A percentile compares a stretch with the other conserved stretches of the same genome.
These are phyloP conservation scores for Corydoras sp. DNA, from an alignment of 2,113 vertebrate species.

Conservation along the genomic window DNA sequence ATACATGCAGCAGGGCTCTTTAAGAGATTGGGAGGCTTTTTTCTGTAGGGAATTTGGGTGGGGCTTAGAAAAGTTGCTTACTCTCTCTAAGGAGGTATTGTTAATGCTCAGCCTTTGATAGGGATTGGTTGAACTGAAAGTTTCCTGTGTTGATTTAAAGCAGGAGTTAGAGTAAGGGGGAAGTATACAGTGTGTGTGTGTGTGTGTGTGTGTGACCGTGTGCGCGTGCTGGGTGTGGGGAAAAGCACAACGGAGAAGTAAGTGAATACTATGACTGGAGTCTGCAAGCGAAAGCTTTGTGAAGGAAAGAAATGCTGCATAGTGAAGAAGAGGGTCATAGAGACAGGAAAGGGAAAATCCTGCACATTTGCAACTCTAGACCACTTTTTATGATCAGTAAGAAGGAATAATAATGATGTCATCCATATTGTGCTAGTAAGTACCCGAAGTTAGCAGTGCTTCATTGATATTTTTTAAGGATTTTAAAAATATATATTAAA, in stretches of 20 bases:
- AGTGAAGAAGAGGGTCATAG: conserved; percentile 9
- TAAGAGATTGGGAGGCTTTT: conserved; percentile 48
- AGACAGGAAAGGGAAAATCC: conserved; percentile 28
- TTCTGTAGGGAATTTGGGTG: conserved; percentile 40
- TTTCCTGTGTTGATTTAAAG: conserved; percentile 84
- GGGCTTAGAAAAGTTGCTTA: conserved; percentile 26
- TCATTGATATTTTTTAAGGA: conserved; percentile 5
- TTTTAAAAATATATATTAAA: neutral
- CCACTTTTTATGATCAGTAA: conserved; percentile 28
- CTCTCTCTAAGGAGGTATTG: conserved; percentile 38
- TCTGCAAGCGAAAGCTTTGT: conserved; percentile 5
- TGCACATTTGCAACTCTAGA: conserved; percentile 34
- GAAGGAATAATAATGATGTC: conserved; percentile 15
- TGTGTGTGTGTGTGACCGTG: conserved; percentile 15
- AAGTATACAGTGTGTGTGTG: conserved; percentile 12
- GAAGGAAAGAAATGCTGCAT: conserved; percentile 24
- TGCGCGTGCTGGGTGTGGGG: neutral
- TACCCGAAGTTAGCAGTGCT: conserved; percentile 29
- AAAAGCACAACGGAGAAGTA: conserved; percentile 25
- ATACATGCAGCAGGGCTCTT: conserved; percentile 42
- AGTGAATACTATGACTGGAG: conserved; percentile 7
- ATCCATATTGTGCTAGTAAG: conserved; percentile 38
- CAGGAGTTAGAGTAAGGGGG: conserved; percentile 8
- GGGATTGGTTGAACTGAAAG: conserved; percentile 63
- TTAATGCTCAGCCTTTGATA: conserved; percentile 35